Conservation (phyloP, 2,888 invertebrate genomes). For the Pollenia amentaria region DNA sequence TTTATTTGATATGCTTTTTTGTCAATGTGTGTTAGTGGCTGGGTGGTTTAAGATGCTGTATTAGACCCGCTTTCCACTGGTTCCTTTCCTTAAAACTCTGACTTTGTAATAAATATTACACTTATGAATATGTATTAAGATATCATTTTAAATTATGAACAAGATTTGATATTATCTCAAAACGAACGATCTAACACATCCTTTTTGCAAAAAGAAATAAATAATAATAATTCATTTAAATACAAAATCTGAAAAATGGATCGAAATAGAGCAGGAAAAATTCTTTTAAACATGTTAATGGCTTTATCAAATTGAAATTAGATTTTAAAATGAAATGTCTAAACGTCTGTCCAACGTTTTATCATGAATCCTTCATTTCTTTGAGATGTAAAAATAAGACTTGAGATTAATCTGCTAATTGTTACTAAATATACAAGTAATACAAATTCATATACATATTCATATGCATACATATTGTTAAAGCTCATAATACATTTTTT, state of each 20-base stretch:
- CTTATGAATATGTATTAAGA: background rate
- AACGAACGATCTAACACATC: slow-evolving; percentile 21
- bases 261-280: slow-evolving; percentile 29
- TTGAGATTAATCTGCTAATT: slow-evolving; percentile 55
- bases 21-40: no score
- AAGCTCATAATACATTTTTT: slow-evolving; percentile 19
- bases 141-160: background rate
- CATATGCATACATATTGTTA: background rate
- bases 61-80: no score
- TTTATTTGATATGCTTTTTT: no score
- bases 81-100: no score
- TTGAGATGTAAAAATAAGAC: slow-evolving; percentile 13
- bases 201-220: background rate
- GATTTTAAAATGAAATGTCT: background rate
- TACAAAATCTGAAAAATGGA: slow-evolving; percentile 6
- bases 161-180: slow-evolving; percentile 2
- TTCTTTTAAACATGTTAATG: slow-evolving; percentile 27
- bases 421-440: slow-evolving; percentile 25
- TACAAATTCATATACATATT: background rate
- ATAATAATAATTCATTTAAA: background rate
- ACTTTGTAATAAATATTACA: background rate
- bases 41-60: no score
- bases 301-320: background rate
- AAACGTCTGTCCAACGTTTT: background rate
- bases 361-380: slow-evolving; percentile 32